phyloP scores from a whole-genome alignment of 2,797 vertebrate genomes.

The Glossophaga mutica region DNA sequence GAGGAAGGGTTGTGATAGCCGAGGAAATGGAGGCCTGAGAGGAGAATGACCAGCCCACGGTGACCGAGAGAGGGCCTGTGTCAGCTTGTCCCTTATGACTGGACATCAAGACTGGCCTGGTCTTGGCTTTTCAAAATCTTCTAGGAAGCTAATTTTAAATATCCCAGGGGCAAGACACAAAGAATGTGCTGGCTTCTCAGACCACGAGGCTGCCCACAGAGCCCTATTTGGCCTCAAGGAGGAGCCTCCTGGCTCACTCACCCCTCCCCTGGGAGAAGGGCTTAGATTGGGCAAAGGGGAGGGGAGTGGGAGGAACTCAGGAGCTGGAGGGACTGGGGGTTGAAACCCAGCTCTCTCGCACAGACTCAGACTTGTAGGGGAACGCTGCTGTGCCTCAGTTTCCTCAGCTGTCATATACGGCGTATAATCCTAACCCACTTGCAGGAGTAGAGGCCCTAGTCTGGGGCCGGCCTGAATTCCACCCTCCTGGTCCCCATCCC shows the following conservation, averaged over 20 bases:
- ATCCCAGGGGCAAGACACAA: neutral
- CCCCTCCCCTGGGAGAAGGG: fast-evolving
- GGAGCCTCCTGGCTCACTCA: neutral
- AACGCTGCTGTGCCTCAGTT: neutral
- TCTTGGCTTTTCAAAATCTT: slow-evolving; percentile 9
- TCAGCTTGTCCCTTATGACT: neutral
- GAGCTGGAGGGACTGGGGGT: neutral
- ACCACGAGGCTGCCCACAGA: neutral
- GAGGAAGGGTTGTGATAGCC: neutral
- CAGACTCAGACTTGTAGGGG: neutral
- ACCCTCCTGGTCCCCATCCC: neutral
- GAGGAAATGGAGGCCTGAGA: neutral
- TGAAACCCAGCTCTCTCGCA: neutral
- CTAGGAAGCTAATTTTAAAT: slow-evolving; percentile 27
- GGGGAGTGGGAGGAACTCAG: neutral
- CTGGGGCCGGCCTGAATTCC: neutral
- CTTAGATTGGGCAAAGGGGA: neutral
- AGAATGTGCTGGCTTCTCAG: slow-evolving; percentile 22
- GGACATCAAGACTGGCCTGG: neutral
- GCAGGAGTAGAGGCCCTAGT: neutral
- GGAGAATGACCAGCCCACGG: neutral
- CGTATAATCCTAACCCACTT: neutral
- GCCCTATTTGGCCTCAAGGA: neutral
- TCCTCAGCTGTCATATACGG: neutral
- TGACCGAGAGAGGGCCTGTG: neutral